Percentiles rank a stretch among this genome's conserved stretches.
These are phyloP conservation scores for Heliconius sara DNA, from an alignment of 2,888 invertebrate species.

Conservation along the genomic window DNA sequence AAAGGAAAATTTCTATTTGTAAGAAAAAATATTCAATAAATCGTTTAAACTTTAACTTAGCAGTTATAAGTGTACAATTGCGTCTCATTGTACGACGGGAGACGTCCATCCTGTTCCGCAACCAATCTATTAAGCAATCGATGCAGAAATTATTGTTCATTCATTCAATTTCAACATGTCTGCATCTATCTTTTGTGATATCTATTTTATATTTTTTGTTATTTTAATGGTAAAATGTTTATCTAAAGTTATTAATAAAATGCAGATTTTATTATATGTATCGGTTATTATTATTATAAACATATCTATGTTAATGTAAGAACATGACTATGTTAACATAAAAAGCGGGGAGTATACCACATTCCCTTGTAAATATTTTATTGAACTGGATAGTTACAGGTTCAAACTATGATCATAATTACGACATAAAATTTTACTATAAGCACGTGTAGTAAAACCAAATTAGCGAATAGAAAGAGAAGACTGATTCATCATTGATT, in stretches of 20 bases:
- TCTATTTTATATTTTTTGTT: not conserved
- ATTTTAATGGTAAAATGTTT: not conserved
- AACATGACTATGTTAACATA: too few species aligned
- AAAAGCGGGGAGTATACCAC: too few species aligned
- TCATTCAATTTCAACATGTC: conserved; percentile 13
- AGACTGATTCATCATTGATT: too few species aligned
- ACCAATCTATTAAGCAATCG: conserved; percentile 9
- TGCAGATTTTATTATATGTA: too few species aligned
- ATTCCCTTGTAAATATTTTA: too few species aligned
- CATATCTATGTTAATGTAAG: too few species aligned
- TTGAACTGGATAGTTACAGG: too few species aligned
- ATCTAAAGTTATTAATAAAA: too few species aligned
- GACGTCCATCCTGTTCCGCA: conserved; percentile 17
- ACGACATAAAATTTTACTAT: not conserved
- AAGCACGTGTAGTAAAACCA: not conserved
- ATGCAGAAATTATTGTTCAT: conserved; percentile 10
- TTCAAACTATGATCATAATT: too few species aligned
- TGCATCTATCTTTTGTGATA: conserved; percentile 4
- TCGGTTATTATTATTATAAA: too few species aligned
- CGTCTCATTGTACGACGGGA: not conserved
- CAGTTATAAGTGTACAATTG: conserved; percentile 9
- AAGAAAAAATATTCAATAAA: not conserved
- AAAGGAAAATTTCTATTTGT: not conserved
- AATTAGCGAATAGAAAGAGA: too few species aligned
- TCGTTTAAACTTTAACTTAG: not conserved